Evolutionary conservation across 2,888 invertebrate species (phyloP), one percentile per base, ranked within the genome.

Genomic region (Cryptocephalus primarius): DNA sequence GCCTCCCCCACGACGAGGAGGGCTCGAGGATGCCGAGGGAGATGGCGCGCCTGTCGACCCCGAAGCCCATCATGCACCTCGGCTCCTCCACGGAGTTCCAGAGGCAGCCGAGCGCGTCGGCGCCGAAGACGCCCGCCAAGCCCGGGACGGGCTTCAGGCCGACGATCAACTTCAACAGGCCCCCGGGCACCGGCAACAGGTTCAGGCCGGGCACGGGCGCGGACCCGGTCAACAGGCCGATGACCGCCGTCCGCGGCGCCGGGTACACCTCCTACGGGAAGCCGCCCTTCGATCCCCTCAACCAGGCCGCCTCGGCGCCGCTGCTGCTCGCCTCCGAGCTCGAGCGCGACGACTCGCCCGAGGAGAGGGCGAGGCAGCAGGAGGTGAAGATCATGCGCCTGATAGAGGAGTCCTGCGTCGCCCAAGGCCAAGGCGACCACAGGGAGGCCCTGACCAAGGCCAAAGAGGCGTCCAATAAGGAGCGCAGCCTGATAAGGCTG

Each of bases 181-280:
- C 61, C 10, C 59, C 72, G 6, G 70, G 67, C n/a, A 73, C 74
- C 1, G 69, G 68, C 32, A 69, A 67, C 36, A 13, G 42, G 33
- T 67, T 64, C 45, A 55, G 70, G 33, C 69, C 72, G 14, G 63
- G 63, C 13, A 71, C 72, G 8, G 67, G 67, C 6, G 54, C 58
- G 8, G 69, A 67, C 43, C 48, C 54, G 31, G 52, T 60, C n/a
- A 70, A 64, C 45, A 56, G 99, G 47, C 97, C 99, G 1, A 94
- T 97, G 78, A 99, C 99, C 3, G 96, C 97, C 1, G 91, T 97
- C 36, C 78, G 93, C 47, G 96, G 93, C 8, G 96, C 93, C 31
- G 99, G 99, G 1, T 99, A 92, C 68, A 91, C 91, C 4, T 91
- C 93, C 1, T 76, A 74, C 54, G 32, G 32, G 14, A 42, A 32